A percentile compares a stretch with the other conserved stretches of the same genome.
Evolutionary conservation across 2,797 vertebrate genomes (phyloP).

Genomic region (Schizopygopsis malacanthus): DNA sequence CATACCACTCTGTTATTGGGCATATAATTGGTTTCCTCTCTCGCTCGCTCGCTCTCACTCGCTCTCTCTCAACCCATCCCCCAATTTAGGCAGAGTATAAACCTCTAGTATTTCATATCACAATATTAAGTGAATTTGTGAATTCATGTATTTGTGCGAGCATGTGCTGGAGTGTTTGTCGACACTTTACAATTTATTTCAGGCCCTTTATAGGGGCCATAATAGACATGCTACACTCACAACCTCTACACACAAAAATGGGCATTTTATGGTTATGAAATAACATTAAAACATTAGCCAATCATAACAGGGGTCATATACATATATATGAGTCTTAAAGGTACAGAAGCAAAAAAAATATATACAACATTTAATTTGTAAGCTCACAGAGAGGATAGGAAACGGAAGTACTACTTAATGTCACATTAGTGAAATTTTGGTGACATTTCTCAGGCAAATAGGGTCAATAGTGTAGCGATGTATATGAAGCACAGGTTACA

Average conservation of each 20-base stretch:
- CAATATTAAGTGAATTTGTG: slow-evolving; percentile 14
- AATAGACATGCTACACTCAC: background rate
- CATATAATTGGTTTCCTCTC: slow-evolving; percentile 73
- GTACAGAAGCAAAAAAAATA: background rate
- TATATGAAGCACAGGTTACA: no score
- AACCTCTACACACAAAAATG: background rate
- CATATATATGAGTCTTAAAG: background rate
- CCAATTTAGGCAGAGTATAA: slow-evolving; percentile 19
- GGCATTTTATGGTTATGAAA: background rate
- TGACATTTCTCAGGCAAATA: no score
- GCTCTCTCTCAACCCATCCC: slow-evolving; percentile 32
- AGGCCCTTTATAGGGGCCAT: background rate
- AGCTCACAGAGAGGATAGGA: background rate
- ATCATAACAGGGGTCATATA: background rate
- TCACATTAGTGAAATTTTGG: no score
- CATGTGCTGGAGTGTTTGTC: slow-evolving; percentile 6
- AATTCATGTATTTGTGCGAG: slow-evolving; percentile 15
- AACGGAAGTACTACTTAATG: background rate
- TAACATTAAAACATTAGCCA: background rate
- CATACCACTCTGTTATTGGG: slow-evolving; percentile 73
- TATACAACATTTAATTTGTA: background rate
- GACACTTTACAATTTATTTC: background rate
- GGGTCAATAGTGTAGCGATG: no score
- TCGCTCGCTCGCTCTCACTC: slow-evolving; percentile 45
- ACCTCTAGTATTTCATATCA: slow-evolving; percentile 27